Percentiles rank a stretch among this genome's conserved stretches.
Conservation (phyloP, 2,113 vertebrate species). For the Cathartes aura region DNA sequence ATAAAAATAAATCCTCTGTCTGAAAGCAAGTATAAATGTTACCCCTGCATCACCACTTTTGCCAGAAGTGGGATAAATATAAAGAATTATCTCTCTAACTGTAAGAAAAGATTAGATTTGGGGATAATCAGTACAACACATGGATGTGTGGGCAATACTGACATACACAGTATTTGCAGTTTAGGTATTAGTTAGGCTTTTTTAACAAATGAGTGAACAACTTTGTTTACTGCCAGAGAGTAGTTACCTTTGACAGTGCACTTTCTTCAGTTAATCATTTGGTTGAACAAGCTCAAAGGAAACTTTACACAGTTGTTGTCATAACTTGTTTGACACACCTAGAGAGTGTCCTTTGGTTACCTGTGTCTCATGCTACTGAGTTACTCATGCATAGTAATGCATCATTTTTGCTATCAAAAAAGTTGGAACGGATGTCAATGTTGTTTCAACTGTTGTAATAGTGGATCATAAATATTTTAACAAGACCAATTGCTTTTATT, state of each 20-base stretch:
- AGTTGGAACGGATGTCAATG: not conserved
- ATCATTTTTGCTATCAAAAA: not conserved
- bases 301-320: not conserved
- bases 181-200: not conserved
- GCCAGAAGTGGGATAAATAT: not conserved
- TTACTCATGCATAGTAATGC: not conserved
- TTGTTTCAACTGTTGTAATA: not conserved
- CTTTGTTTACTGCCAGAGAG: not conserved
- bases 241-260: not conserved
- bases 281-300: not conserved
- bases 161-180: not conserved
- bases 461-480: not conserved
- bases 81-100: not conserved
- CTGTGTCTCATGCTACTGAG: not conserved
- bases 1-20: not conserved
- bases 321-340: constrained; percentile 29
- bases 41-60: not conserved
- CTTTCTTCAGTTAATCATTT: not conserved
- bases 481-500: not conserved
- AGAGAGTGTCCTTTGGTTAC: not conserved
- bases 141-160: not conserved
- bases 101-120: not conserved
- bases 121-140: not conserved
- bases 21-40: not conserved
- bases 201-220: not conserved